phyloP scores from a whole-genome alignment of 2,113 vertebrate genomes.

The Excalfactoria chinensis region DNA sequence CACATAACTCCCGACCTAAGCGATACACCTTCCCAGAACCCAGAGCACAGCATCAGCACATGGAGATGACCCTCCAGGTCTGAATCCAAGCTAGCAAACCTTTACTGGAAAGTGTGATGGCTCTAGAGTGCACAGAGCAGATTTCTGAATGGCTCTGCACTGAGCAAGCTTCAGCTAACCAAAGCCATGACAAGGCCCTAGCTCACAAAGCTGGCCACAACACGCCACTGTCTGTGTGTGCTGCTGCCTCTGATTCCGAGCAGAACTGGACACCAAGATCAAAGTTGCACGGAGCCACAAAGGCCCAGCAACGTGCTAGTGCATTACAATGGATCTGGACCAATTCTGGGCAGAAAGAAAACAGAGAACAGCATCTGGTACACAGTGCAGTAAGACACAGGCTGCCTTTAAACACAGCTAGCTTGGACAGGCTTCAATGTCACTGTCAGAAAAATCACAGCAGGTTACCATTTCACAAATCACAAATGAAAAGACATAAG shows the following conservation, averaged over 20 bases:
- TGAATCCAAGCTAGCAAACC: neutral
- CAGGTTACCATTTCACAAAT: neutral
- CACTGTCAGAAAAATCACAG: neutral
- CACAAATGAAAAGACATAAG: neutral
- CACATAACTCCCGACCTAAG: neutral
- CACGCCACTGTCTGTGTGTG: accelerated
- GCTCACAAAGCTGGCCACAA: neutral
- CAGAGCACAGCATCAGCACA: neutral
- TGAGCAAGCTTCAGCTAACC: neutral
- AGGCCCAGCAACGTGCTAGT: accelerated
- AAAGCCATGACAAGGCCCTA: neutral
- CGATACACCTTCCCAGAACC: neutral
- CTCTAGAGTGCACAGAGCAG: neutral
- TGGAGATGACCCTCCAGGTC: neutral
- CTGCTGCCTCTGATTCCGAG: neutral
- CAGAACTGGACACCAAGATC: neutral
- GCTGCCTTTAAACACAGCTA: neutral
- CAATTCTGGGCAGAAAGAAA: neutral
- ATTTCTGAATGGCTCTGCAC: neutral
- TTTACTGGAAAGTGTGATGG: neutral
- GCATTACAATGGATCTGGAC: neutral
- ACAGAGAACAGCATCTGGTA: neutral
- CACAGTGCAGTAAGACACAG: neutral
- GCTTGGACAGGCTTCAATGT: neutral
- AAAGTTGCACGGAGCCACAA: neutral